Conservation (phyloP, 2,888 invertebrate species). For the Ophion costatus region DNA sequence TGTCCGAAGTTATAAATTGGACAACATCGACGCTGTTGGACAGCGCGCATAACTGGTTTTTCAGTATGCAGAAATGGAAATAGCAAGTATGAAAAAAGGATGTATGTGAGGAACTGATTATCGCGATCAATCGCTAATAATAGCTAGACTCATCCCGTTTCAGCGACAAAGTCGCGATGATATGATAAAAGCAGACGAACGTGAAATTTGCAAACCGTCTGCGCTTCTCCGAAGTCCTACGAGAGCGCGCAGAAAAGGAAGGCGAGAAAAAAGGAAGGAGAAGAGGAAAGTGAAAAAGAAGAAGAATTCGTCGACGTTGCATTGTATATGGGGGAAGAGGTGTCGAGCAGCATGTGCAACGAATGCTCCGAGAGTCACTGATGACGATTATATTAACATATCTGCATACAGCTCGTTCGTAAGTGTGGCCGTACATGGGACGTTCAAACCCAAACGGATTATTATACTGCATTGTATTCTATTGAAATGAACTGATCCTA, state of each 20-base stretch:
- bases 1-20: too few relatives aligned
- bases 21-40: too few relatives aligned
- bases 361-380: slow-evolving; percentile 31
- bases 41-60: too few relatives aligned
- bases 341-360: slow-evolving; percentile 38
- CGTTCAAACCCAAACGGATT: neutral
- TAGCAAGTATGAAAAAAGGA: neutral
- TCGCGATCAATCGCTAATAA: slow-evolving; percentile 24
- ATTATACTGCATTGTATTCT: neutral
- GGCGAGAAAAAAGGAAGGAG: neutral
- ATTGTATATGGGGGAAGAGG: slow-evolving; percentile 21
- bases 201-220: slow-evolving; percentile 36
- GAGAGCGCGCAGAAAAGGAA: slow-evolving; percentile 25
- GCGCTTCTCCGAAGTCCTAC: slow-evolving; percentile 53
- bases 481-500: neutral
- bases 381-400: slow-evolving; percentile 20
- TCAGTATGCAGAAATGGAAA: neutral
- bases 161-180: slow-evolving; percentile 32
- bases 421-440: slow-evolving; percentile 3
- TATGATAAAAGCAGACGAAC: slow-evolving; percentile 32
- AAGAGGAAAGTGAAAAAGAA: neutral
- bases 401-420: slow-evolving; percentile 2
- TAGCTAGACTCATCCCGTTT: slow-evolving; percentile 5
- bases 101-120: slow-evolving; percentile 8
- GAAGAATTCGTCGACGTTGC: neutral